A percentile compares a stretch with the other conserved stretches of the same genome.
Conservation (phyloP, 1,140 invertebrate species). For the Hypothenemus hampei region DNA sequence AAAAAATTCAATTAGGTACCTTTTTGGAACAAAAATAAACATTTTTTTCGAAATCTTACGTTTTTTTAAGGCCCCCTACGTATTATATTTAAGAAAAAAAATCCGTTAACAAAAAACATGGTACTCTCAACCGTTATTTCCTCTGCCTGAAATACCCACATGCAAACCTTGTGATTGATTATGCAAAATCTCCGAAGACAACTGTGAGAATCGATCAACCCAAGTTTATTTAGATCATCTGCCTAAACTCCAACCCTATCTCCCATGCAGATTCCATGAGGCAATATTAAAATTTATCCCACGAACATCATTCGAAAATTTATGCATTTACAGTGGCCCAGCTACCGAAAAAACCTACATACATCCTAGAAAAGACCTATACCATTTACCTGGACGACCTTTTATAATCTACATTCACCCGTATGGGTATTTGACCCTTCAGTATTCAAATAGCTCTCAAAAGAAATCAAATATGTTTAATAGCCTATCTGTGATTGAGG, state of each 20-base stretch:
- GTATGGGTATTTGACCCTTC: constrained; percentile 39
- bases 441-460: constrained; percentile 40
- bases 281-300: constrained; percentile 37
- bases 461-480: constrained; percentile 45
- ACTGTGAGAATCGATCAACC: constrained; percentile 34
- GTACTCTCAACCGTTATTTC: constrained; percentile 29
- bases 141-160: constrained; percentile 9
- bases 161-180: constrained; percentile 32
- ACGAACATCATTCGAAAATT: constrained; percentile 35
- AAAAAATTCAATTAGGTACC: no score
- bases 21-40: no score
- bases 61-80: no score
- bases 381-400: constrained; percentile 23
- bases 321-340: constrained; percentile 33
- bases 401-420: constrained; percentile 43
- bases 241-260: constrained; percentile 36
- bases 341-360: not conserved
- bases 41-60: no score
- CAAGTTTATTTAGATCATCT: constrained; percentile 34
- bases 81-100: no score
- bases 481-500: constrained; percentile 41
- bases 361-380: not conserved
- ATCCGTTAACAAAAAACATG: no score
- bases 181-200: constrained; percentile 32
- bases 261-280: constrained; percentile 29